Conservation (phyloP, 2,888 invertebrate genomes). For the Drosophila imparisetae region DNA sequence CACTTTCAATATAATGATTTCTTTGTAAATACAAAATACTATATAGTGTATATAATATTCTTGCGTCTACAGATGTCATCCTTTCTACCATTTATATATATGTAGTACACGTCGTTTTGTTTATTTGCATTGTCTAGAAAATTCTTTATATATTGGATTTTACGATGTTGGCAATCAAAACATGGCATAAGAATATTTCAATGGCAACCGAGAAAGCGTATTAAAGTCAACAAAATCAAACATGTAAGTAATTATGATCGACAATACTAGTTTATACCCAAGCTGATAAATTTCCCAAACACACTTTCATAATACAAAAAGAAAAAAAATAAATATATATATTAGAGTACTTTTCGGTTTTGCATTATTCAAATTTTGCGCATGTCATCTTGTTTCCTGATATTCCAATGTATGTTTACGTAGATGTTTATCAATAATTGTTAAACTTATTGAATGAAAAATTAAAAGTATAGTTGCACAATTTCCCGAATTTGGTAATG, state of each 20-base stretch:
- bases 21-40: conserved; percentile 43
- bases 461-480: background rate
- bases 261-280: background rate
- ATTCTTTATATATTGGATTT: conserved; percentile 11
- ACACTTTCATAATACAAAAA: background rate
- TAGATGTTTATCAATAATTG: background rate
- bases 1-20: conserved; percentile 42
- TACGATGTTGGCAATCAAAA: conserved; percentile 19
- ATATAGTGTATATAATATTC: conserved; percentile 4
- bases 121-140: conserved; percentile 16
- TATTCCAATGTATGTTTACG: background rate
- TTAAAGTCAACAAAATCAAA: background rate
- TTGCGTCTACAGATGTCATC: background rate
- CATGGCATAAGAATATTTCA: conserved; percentile 6
- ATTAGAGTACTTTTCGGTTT: background rate
- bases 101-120: background rate
- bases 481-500: background rate
- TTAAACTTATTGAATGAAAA: background rate
- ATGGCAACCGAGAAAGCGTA: conserved; percentile 4
- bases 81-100: background rate
- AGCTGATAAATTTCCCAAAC: background rate
- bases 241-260: conserved; percentile 1
- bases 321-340: fast-evolving
- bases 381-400: background rate
- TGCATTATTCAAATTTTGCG: background rate